Conservation (phyloP, 1,140 invertebrate genomes). For the Pseudomyrmex concolor region DNA sequence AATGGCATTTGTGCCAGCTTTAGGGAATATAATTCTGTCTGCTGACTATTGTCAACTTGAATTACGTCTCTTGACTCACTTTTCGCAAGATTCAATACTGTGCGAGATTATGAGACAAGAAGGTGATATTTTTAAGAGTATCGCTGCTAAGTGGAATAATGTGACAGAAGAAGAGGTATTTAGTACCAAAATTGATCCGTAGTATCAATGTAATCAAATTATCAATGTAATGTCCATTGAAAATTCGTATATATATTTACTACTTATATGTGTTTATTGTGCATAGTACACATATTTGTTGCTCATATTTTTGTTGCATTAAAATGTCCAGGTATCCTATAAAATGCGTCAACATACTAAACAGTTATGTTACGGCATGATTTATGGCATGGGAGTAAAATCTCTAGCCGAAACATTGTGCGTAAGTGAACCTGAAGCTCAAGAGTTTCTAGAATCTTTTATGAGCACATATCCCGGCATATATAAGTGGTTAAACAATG, state of each 20-base stretch:
- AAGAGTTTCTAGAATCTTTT: constrained; percentile 92
- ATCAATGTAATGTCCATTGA: neutral
- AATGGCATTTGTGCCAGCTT: constrained; percentile 88
- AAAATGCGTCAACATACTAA: constrained; percentile 94
- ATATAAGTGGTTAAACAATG: constrained; percentile 88
- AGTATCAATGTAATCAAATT: no score
- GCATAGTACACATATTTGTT: constrained; percentile 52
- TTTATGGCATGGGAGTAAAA: constrained; percentile 98
- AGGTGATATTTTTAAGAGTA: constrained; percentile 94
- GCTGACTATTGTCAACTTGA: constrained; percentile 99
- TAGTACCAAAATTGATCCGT: neutral
- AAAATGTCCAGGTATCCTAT: constrained; percentile 87
- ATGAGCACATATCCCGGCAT: constrained; percentile 92
- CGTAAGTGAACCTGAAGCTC: constrained; percentile 93
- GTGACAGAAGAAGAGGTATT: constrained; percentile 87
- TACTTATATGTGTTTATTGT: neutral
- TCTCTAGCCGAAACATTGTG: constrained; percentile 93
- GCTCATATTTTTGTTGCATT: constrained; percentile 9
- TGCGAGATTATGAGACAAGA: constrained; percentile 89
- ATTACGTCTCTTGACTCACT: constrained; percentile 95
- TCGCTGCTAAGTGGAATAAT: constrained; percentile 93
- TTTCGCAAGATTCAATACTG: constrained; percentile 92
- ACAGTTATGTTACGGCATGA: constrained; percentile 98
- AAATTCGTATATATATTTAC: constrained; percentile 4
- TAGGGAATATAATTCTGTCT: constrained; percentile 90